Evolutionary conservation across 2,113 vertebrate genomes (phyloP).

Genomic region (Pluvianellus socialis): DNA sequence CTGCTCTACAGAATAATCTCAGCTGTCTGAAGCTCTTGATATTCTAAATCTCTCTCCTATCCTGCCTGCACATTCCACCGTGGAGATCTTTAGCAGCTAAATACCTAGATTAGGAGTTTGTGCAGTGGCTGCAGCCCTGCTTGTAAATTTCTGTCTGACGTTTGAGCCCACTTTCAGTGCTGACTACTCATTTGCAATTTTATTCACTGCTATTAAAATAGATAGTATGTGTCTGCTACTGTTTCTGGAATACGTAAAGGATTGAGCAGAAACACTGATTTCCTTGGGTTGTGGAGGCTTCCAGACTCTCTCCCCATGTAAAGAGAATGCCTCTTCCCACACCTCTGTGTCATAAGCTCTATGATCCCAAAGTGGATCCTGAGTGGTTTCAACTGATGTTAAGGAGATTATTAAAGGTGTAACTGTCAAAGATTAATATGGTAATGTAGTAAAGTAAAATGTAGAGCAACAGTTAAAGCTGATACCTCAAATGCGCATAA

Average conservation of each 20-base stretch:
- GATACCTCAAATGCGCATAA: not conserved
- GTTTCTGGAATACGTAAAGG: not conserved
- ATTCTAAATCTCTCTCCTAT: not conserved
- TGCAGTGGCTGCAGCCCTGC: not conserved
- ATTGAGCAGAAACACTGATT: not conserved
- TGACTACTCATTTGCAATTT: not conserved
- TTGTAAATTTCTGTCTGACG: not conserved
- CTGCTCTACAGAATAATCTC: not conserved
- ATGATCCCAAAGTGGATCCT: not conserved
- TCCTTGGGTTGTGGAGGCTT: not conserved
- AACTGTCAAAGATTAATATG: not conserved
- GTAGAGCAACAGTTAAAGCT: not conserved
- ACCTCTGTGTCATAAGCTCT: not conserved
- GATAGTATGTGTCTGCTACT: not conserved
- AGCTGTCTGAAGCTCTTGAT: not conserved
- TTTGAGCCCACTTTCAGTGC: not conserved
- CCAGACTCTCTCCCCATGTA: not conserved
- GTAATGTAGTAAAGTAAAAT: not conserved
- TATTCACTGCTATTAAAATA: not conserved
- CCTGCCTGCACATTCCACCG: not conserved
- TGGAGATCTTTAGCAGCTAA: not conserved
- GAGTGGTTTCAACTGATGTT: not conserved
- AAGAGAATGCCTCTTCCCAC: not conserved
- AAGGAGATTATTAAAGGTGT: not conserved
- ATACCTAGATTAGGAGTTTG: not conserved